Conservation (phyloP, 2,113 vertebrate genomes). For the Salvator merianae region DNA sequence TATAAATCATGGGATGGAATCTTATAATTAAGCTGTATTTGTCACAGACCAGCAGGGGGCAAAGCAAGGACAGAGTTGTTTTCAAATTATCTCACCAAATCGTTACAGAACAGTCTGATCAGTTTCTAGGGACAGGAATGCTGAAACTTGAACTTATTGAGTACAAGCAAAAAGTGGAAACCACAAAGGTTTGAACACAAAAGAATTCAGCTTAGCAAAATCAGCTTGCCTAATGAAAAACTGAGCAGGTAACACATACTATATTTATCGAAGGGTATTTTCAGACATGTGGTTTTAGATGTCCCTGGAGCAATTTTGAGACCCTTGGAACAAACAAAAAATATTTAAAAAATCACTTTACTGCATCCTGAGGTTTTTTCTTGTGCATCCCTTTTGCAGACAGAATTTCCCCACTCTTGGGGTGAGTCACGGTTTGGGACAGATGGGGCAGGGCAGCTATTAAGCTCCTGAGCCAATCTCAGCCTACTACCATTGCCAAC, state of each 20-base stretch:
- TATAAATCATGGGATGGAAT: neutral
- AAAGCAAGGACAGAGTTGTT: neutral
- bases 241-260: neutral
- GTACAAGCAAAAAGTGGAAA: neutral
- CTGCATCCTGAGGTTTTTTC: too few relatives aligned
- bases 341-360: too few relatives aligned
- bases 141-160: neutral
- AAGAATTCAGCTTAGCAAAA: neutral
- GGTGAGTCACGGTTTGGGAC: too few relatives aligned
- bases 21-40: neutral
- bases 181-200: neutral
- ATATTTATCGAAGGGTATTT: too few relatives aligned
- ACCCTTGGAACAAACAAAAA: too few relatives aligned
- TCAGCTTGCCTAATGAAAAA: neutral
- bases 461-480: too few relatives aligned
- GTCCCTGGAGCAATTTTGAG: too few relatives aligned
- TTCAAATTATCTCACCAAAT: constrained; percentile 8
- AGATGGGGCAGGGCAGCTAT: too few relatives aligned
- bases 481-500: too few relatives aligned
- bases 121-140: neutral
- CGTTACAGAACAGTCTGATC: neutral
- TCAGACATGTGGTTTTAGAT: too few relatives aligned
- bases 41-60: neutral
- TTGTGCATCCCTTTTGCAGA: too few relatives aligned
- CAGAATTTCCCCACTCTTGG: too few relatives aligned